Base-by-base conservation (phyloP, 2,888 invertebrate species). In the Yponomeuta malinellus region DNA sequence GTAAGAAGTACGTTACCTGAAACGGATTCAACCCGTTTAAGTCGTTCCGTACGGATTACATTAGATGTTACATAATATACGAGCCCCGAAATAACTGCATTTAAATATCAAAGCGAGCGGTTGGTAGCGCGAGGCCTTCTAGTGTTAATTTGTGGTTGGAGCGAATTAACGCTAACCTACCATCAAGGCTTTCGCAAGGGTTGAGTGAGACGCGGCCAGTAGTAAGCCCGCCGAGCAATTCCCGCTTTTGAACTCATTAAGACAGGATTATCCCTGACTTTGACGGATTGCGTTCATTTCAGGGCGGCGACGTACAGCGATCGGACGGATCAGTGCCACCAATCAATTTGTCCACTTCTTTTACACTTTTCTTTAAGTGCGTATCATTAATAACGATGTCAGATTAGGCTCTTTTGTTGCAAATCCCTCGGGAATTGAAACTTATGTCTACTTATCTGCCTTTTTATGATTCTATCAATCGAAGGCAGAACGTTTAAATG, bases 211-310 rank as follows among this genome's bases (percentile, higher is more conserved):
- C 52, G 52, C 52, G 65, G 65, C 31, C 31, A 31, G 65, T 9
- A 48, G 48, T 68, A 68, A 68, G 48, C 48, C 68, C 23, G 37
- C 5, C 52, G n/a, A 63, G 69, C 86, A 83, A 86, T 87, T 86
- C 83, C 83, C 86, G 84, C 85, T 86, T 85, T 87, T 86, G 84
- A 87, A 88, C 88, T 88, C 89, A 89, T 89, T 90, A 87, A 83
- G 82, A 75, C 76, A 76, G 88, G 89, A 89, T 89, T 88, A 89
- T 79, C 83, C 80, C 78, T 85, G 88, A 89, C 89, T 87, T 88
- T 90, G 89, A 89, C 81, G 80, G 87, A 89, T 90, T 78, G 81
- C 80, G 80, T 77, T 80, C 82, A 83, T 86, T 86, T 78, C 75
- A 77, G 78, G 75, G 75, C 75, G 77, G 75, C 73, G 76, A 79